Base-by-base conservation (phyloP, 53 echinoderm and acorn worm genomes). In the Astropecten irregularis region DNA sequence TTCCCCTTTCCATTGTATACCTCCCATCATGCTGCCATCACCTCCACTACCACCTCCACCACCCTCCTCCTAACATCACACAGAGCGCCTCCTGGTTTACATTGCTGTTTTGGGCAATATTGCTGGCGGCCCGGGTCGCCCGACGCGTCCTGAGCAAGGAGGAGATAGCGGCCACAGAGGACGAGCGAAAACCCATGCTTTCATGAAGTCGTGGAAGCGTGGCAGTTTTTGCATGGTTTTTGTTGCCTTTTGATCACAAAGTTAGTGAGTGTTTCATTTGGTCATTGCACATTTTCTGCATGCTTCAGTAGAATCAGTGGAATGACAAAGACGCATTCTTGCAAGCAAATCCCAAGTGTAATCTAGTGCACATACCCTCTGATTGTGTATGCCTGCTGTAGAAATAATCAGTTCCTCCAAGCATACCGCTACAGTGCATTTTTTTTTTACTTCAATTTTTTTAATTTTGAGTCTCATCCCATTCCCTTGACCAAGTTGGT, bases 11-110 rank as follows among this genome's bases (percentile, higher is more conserved):
- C 53, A 35, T 18, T 66, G 20, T 19, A 36, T 21, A 19, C 35
- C 53, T 53, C 21, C 20, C 66, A 15, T 7, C 35, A 66, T 22
- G 4, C 19, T 19, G 21, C 47, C 47, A 68, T 37, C 31, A 40
- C 54, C 37, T 32, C 31, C 31, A 68, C 42, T 48, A 14, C 37
- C 49, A 16, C 30, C 54, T 38, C 33, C 11, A 28, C 35, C 8
- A 10, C 59, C 40, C 21, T 71, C 37, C 27, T n/a, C n/a, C n/a
- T n/a, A n/a, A n/a, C 22, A 26, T 37, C 18, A 34, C 55, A 35
- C 76, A 95, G 95, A 93, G 93, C 20, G 69, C 95, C n/a, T 90
- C 90, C 19, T 95, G 95, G 95, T 93, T 95, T 66, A 51, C 82
- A 40, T 68, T 95, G 56, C 89, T 95, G 42, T 95, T 95, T 71